Conservation (phyloP, 2,797 vertebrate species). For the Coregonus ussuriensis region DNA sequence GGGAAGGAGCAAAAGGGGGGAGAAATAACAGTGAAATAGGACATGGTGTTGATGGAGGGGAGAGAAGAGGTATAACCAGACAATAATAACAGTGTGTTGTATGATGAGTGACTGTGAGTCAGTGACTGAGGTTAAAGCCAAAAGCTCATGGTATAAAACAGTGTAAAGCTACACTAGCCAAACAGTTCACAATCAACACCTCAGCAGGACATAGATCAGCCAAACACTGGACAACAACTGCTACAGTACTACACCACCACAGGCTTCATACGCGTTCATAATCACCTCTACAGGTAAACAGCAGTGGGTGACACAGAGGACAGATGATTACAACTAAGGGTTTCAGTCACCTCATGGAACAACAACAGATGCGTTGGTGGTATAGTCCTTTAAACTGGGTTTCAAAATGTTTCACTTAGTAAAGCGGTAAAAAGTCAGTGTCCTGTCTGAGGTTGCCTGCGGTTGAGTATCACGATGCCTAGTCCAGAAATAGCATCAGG, state of each 20-base stretch:
- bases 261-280: slow-evolving; percentile 37
- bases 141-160: neutral
- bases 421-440: neutral
- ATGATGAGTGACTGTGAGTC: too few relatives aligned
- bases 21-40: neutral
- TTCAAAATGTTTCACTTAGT: neutral
- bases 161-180: neutral
- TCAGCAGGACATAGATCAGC: slow-evolving; percentile 48
- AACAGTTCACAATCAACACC: slow-evolving; percentile 56
- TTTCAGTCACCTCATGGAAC: too few relatives aligned
- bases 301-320: neutral
- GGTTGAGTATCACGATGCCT: slow-evolving; percentile 63
- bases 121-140: neutral
- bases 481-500: slow-evolving; percentile 71
- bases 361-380: too few relatives aligned
- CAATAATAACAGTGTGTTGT: too few relatives aligned
- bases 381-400: too few relatives aligned
- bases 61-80: neutral
- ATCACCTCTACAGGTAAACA: slow-evolving; percentile 55
- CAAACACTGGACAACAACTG: slow-evolving; percentile 17
- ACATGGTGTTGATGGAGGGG: neutral
- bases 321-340: slow-evolving; percentile 7
- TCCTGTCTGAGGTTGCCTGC: slow-evolving; percentile 57
- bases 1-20: neutral
- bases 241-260: slow-evolving; percentile 9